Base-by-base conservation (phyloP, 2,797 vertebrate species). In the Mormyrus proboscirostris region DNA sequence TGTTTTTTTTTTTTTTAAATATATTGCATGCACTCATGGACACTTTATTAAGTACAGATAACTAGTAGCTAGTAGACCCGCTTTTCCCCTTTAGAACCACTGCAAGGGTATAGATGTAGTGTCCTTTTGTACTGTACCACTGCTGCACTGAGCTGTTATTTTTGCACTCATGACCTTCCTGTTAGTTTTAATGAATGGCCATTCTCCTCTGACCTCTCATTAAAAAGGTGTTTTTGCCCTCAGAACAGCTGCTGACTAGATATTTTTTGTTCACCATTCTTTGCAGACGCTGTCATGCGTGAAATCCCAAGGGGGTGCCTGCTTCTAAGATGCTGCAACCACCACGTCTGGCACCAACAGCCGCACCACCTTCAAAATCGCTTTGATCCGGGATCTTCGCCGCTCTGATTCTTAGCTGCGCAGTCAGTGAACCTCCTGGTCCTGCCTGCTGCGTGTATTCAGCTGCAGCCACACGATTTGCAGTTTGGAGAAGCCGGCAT, bases 141-240 rank as follows among this genome's bases (percentile, higher is more conserved):
- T 44, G 73, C 16, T 79, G 73, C n/a, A 41, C 73, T 79, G 73
- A 79, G 73, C 73, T 79, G 73, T 79, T 79, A 79, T 79, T 79
- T 79, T 44, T 79, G 73, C 41, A 79, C 73, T 44, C 9, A 38
- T 79, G 73, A 79, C 65, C 65, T 73, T 73, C 65, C 65, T 73
- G 65, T 73, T 73, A 73, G 65, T 12, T 73, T 73, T 73, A 73
- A 73, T 73, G 65, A 73, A 73, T 6, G 65, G 29, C 65, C 29
- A 38, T 38, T 73, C 65, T 73, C 29, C 65, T 33, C 29, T 73
- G 65, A 73, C 65, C 65, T 14, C 65, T 73, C 65, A 73, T 73
- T 73, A 73, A 73, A 29, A 73, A 73, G 65, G 65, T 73, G 65
- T 73, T 73, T 73, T 73, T 73, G 65, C 65, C 65, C 65, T 73